Base-by-base conservation (phyloP, 2,113 vertebrate genomes). In the Sceloporus tristichus region DNA sequence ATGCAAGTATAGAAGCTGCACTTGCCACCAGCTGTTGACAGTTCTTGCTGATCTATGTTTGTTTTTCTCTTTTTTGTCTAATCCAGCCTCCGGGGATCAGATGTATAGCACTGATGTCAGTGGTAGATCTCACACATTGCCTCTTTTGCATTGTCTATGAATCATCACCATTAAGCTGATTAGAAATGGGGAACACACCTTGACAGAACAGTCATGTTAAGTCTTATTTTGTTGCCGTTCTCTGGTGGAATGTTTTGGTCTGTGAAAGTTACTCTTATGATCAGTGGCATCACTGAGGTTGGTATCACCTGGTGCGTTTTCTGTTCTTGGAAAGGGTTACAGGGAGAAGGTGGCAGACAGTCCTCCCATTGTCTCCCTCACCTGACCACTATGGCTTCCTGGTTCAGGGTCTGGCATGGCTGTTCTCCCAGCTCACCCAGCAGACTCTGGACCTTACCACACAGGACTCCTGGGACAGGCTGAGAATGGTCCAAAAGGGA, bases 111-210 rank as follows among this genome's bases (percentile, higher is more conserved):
- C 42, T 73, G 21, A 53, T 54, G 85, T 84, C 89, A 68, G 9
- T 18, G 27, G 10, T 19, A 34, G 79, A 29, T 13, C 84, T 84
- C 84, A 78, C 85, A 21, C 42, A 0, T 66, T 2, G 0, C 0
- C 0, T 16, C 16, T 21, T 85, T 85, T 42, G 53, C 19, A 0
- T 11, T 4, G 66, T 62, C 59, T 0, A 0, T 38, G 68, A 77
- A 88, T 8, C 0, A 3, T 81, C 53, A 9, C 25, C 16, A n/a
- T 21, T 34, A 34, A 19, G 14, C 53, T 0, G 91, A 2, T 16
- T 82, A 79, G 62, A 89, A 74, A 9, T 1, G 23, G 70, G 48
- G 73, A 62, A 1, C 75, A 68, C 5, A 0, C 48, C 0, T 9
- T 0, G 53, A 25, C 29, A 70, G 23, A 5, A 18, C 65, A 54